Conservation (phyloP, 2,888 invertebrate species). For the Gasteruption jaculator region DNA sequence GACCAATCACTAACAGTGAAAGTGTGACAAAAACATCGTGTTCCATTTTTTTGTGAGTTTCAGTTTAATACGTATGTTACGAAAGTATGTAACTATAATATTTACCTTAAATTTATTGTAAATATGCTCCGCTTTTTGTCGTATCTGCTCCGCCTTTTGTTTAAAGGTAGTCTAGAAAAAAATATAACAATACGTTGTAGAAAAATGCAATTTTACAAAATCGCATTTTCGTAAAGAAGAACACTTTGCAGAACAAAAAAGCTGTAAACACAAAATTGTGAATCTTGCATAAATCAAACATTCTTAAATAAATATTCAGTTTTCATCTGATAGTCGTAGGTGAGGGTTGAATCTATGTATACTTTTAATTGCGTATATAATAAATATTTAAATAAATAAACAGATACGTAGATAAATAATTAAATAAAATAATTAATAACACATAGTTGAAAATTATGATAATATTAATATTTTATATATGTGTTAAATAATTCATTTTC, state of each 20-base stretch:
- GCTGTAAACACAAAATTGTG: background rate
- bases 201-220: background rate
- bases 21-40: background rate
- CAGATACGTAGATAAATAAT: too few species aligned
- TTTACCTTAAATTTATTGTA: slow-evolving; percentile 58
- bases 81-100: slow-evolving; percentile 7
- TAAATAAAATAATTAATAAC: too few species aligned
- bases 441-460: too few species aligned
- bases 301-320: slow-evolving; percentile 4
- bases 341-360: too few species aligned
- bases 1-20: background rate
- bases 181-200: slow-evolving; percentile 2
- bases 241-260: background rate
- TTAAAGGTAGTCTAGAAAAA: slow-evolving; percentile 55
- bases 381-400: too few species aligned
- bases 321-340: too few species aligned
- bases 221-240: slow-evolving; percentile 1
- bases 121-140: slow-evolving; percentile 64
- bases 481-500: too few species aligned
- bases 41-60: background rate
- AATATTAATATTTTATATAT: too few species aligned
- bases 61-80: too few species aligned
- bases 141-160: slow-evolving; percentile 65
- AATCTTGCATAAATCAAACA: background rate
- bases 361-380: too few species aligned